phyloP scores from a whole-genome alignment of 2,888 invertebrate species.

The Melanchra persicariae region DNA sequence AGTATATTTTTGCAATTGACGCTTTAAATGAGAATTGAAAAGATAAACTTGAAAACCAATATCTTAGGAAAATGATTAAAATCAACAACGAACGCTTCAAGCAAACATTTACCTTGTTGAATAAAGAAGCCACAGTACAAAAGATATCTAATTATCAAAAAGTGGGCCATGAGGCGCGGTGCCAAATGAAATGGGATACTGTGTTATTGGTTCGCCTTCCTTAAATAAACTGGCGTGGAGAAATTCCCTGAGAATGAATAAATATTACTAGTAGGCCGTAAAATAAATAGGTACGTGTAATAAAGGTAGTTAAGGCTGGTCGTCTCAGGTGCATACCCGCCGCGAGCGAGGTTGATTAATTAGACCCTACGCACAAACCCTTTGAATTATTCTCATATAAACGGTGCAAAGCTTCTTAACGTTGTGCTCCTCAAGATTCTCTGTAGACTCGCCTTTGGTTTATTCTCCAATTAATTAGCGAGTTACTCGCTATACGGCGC shows the following conservation, averaged over 20 bases:
- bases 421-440: slow-evolving; percentile 74
- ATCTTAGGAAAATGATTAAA: not conserved
- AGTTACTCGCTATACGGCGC: slow-evolving; percentile 32
- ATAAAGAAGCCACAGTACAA: slow-evolving; percentile 26
- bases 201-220: slow-evolving; percentile 15
- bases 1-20: not conserved
- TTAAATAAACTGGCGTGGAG: slow-evolving; percentile 21
- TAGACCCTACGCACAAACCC: slow-evolving; percentile 78
- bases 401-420: slow-evolving; percentile 81
- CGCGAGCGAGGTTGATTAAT: slow-evolving; percentile 82
- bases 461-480: slow-evolving; percentile 79
- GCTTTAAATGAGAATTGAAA: not conserved
- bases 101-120: slow-evolving; percentile 13
- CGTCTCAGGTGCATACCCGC: slow-evolving; percentile 78
- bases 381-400: slow-evolving; percentile 82
- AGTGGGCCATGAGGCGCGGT: slow-evolving; percentile 22
- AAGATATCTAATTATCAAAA: slow-evolving; percentile 36
- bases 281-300: slow-evolving; percentile 68
- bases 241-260: slow-evolving; percentile 60
- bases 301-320: slow-evolving; percentile 70
- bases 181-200: slow-evolving; percentile 38
- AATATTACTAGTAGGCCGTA: slow-evolving; percentile 53
- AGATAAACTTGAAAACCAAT: slow-evolving; percentile 24
- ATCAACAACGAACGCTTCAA: slow-evolving; percentile 8
- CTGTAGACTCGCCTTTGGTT: slow-evolving; percentile 73